Conservation (phyloP, 1,140 invertebrate species). For the Medauroidea extradentata region DNA sequence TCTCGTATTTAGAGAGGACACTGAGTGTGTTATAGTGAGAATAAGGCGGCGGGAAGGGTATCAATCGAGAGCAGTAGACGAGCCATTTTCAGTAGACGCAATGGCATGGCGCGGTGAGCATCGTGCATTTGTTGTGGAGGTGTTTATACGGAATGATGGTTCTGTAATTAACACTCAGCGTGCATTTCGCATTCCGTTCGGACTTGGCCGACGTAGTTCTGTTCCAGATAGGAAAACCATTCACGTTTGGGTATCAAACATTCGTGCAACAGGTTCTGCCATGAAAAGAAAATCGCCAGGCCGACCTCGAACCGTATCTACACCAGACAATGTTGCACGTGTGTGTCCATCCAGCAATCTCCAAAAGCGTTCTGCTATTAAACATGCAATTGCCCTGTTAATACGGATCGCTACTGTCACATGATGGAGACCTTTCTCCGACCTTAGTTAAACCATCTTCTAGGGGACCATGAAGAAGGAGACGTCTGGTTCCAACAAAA, state of each 20-base stretch:
- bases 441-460: conserved; percentile 11
- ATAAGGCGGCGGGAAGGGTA: no score
- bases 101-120: conserved; percentile 21
- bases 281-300: conserved; percentile 10
- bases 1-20: no score
- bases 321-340: conserved; percentile 7
- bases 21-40: no score
- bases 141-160: conserved; percentile 19
- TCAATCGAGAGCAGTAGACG: neutral
- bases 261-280: conserved; percentile 4
- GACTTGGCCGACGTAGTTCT: conserved; percentile 14
- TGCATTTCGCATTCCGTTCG: conserved; percentile 10
- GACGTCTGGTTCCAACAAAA: conserved; percentile 14
- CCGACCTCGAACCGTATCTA: conserved; percentile 7
- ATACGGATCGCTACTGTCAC: conserved; percentile 19
- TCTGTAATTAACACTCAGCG: conserved; percentile 15
- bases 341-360: conserved; percentile 1
- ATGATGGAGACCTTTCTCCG: conserved; percentile 22
- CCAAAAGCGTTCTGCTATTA: neutral
- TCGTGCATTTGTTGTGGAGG: conserved; percentile 21
- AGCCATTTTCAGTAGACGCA: conserved; percentile 13
- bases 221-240: conserved; percentile 18
- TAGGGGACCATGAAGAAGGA: conserved; percentile 1
- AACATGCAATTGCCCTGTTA: conserved; percentile 13
- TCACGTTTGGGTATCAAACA: conserved; percentile 6